A percentile compares a stretch with the other conserved stretches of the same genome.
Conservation (phyloP, 2,113 vertebrate species). For the Vombatus ursinus region DNA sequence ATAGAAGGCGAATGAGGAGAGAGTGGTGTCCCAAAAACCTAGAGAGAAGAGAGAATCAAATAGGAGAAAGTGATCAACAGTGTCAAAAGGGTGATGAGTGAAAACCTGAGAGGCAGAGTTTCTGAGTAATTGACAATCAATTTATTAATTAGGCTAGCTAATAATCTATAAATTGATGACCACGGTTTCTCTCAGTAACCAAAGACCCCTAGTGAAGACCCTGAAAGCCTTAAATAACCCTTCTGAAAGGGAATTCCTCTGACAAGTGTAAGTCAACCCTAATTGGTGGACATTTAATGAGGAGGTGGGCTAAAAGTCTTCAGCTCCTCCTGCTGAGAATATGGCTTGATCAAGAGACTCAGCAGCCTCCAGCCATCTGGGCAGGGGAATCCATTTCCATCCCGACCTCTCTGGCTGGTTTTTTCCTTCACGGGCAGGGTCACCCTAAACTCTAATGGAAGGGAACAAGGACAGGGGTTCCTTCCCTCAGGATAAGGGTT, state of each 20-base stretch:
- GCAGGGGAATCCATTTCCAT: background rate
- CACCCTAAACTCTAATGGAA: background rate
- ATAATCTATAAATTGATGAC: background rate
- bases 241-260: background rate
- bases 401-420: background rate
- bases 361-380: background rate
- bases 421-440: background rate
- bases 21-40: background rate
- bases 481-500: background rate
- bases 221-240: background rate
- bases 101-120: background rate
- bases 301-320: background rate
- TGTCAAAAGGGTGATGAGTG: background rate
- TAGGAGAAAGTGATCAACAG: background rate
- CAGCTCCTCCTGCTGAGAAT: background rate
- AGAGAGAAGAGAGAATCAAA: background rate
- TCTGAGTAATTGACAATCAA: background rate
- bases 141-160: background rate
- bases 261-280: background rate
- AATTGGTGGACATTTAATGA: background rate
- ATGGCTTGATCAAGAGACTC: background rate
- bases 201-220: background rate
- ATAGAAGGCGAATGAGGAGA: background rate
- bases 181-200: background rate
- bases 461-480: background rate